These are phyloP conservation scores for Galendromus occidentalis DNA, from an alignment of 1,140 invertebrate species.

Conservation along the genomic window DNA sequence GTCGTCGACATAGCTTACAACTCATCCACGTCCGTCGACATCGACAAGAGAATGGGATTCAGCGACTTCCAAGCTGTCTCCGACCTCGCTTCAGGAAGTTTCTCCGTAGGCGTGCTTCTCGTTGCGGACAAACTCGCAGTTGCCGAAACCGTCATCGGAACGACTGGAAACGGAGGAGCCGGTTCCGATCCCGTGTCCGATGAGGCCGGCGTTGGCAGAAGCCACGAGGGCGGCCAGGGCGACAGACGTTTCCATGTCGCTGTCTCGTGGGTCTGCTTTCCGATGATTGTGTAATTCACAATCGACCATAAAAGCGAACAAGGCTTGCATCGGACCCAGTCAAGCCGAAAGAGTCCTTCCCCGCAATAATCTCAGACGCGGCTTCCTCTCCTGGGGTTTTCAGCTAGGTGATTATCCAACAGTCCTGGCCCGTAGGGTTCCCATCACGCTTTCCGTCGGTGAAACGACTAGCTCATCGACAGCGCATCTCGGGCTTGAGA, in stretches of 20 bases:
- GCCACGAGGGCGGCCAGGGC: background rate
- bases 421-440: too few species aligned
- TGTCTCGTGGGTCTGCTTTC: too few species aligned
- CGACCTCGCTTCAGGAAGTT: conserved; percentile 20
- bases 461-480: too few species aligned
- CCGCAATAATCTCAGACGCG: too few species aligned
- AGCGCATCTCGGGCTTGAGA: too few species aligned
- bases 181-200: background rate
- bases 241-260: background rate
- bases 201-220: background rate
- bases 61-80: conserved; percentile 17
- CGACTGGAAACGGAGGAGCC: background rate
- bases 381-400: too few species aligned
- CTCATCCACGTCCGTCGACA: conserved; percentile 21
- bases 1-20: conserved; percentile 25
- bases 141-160: conserved; percentile 15
- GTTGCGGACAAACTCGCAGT: conserved; percentile 24
- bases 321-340: too few species aligned
- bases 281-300: too few species aligned
- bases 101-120: conserved; percentile 24
- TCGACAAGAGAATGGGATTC: conserved; percentile 23
- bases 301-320: too few species aligned
- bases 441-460: too few species aligned
- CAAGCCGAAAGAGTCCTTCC: too few species aligned
- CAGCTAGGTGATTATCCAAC: too few species aligned